These are phyloP conservation scores for Eublepharis macularius DNA, from an alignment of 2,113 vertebrate species.

Conservation along the genomic window DNA sequence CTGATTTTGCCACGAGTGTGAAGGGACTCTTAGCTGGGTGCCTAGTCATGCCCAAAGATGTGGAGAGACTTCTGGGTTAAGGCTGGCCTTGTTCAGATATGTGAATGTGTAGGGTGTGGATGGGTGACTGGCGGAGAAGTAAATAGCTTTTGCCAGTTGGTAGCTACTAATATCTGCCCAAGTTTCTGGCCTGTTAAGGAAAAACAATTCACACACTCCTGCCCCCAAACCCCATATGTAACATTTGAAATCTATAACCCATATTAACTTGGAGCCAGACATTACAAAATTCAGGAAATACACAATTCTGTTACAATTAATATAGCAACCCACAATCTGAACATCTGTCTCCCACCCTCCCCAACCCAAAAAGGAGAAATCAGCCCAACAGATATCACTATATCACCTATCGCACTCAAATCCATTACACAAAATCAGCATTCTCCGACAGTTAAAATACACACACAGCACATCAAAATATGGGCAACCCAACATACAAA, in stretches of 20 bases:
- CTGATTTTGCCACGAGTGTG: not conserved
- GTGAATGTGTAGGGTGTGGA: not conserved
- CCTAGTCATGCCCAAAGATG: not conserved
- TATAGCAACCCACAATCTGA: too few species aligned
- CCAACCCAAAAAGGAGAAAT: too few species aligned
- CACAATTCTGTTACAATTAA: too few species aligned
- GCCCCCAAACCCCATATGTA: not conserved
- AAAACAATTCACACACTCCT: not conserved
- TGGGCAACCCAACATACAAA: too few species aligned
- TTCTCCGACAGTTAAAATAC: too few species aligned
- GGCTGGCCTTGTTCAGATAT: not conserved
- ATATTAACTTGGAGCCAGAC: not conserved
- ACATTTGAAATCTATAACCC: not conserved
- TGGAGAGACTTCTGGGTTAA: not conserved
- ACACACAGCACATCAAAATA: too few species aligned
- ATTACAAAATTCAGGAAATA: not conserved
- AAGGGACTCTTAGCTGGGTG: not conserved
- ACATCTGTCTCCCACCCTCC: too few species aligned
- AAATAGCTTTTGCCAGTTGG: not conserved
- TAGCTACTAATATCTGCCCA: not conserved
- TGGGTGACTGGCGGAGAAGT: not conserved
- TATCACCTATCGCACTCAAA: too few species aligned
- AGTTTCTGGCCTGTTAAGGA: not conserved
- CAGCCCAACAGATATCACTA: too few species aligned
- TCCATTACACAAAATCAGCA: too few species aligned